phyloP scores from a whole-genome alignment of 2,113 vertebrate species.

The Mus pahari region DNA sequence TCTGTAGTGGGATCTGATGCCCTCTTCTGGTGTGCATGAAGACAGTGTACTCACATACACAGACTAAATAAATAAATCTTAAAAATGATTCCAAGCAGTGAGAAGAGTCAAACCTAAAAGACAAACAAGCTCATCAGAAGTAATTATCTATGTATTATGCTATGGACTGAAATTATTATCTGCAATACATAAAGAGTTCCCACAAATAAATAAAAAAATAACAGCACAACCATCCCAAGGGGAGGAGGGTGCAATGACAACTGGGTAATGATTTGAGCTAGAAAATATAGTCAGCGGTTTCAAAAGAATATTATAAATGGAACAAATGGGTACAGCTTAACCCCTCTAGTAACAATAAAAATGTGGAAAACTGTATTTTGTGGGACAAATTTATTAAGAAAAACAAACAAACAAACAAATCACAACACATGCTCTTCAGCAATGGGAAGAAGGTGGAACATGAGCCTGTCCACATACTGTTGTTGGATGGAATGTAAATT shows the following conservation, averaged over 20 bases:
- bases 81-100: slow-evolving; percentile 5
- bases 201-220: slow-evolving; percentile 53
- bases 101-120: slow-evolving; percentile 53
- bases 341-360: neutral
- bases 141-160: neutral
- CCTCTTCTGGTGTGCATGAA: too few relatives aligned
- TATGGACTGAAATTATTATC: neutral
- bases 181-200: slow-evolving; percentile 40
- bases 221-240: neutral
- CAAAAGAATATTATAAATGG: neutral
- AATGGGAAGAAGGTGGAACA: neutral
- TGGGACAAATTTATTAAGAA: neutral
- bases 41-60: too few relatives aligned
- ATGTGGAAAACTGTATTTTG: slow-evolving; percentile 4
- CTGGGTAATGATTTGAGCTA: neutral
- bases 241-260: neutral
- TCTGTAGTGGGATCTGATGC: too few relatives aligned
- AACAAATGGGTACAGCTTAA: neutral
- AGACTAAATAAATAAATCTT: too few relatives aligned
- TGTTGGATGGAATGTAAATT: neutral
- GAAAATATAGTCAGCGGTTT: neutral
- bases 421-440: neutral
- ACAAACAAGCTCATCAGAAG: neutral
- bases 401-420: neutral
- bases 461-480: neutral